These are phyloP conservation scores for Scaptomyza tumidula DNA, from an alignment of 2,888 invertebrate species.

Conservation along the genomic window DNA sequence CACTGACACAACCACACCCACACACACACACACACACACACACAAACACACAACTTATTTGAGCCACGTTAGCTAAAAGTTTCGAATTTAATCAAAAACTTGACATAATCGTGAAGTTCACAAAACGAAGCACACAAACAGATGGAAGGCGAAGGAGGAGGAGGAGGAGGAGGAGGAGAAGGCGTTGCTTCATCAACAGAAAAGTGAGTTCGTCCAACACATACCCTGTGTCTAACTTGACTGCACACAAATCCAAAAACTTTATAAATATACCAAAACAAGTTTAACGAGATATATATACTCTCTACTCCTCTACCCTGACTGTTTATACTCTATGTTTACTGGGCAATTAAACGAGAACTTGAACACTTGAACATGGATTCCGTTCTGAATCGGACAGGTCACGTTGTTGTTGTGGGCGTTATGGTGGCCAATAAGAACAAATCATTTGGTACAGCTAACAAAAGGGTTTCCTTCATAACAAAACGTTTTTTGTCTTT, in stretches of 20 bases:
- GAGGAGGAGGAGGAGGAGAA: not conserved
- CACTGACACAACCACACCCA: no score
- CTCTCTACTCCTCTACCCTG: no score
- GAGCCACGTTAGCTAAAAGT: slow-evolving; percentile 4
- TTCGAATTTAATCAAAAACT: slow-evolving; percentile 27
- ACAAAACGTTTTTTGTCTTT: no score
- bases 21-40: not conserved
- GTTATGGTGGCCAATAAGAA: not conserved
- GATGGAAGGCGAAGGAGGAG: not conserved
- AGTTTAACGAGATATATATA: not conserved
- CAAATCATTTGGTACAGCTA: not conserved
- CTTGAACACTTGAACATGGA: not conserved
- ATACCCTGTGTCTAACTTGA: not conserved
- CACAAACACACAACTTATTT: not conserved
- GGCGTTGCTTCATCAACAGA: not conserved
- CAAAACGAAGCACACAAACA: slow-evolving; percentile 5
- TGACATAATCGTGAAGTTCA: slow-evolving; percentile 18
- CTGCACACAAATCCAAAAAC: no score
- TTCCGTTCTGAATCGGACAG: not conserved
- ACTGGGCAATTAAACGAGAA: no score
- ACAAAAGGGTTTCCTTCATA: not conserved
- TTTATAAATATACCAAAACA: no score
- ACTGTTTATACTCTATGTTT: no score
- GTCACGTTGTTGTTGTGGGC: not conserved
- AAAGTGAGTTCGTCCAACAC: not conserved